These are phyloP conservation scores for Drosophila maculinotata DNA, from an alignment of 2,888 invertebrate genomes.

Conservation along the genomic window DNA sequence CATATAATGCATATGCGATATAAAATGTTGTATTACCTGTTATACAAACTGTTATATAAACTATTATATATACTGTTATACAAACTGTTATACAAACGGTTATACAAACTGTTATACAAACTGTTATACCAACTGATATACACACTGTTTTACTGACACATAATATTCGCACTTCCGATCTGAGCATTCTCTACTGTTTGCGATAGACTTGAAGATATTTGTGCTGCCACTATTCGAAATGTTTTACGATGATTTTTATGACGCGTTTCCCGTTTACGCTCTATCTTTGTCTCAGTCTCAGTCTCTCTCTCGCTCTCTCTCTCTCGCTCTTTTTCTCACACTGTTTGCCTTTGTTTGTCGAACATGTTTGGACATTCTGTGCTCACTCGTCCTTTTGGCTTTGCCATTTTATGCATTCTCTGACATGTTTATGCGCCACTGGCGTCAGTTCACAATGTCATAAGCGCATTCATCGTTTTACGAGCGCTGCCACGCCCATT, in stretches of 20 bases:
- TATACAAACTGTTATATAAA: background rate
- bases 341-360: slow-evolving; percentile 29
- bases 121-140: background rate
- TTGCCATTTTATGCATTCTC: slow-evolving; percentile 63
- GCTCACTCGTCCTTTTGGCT: background rate
- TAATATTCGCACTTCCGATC: too few relatives aligned
- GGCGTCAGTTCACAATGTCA: slow-evolving; percentile 66
- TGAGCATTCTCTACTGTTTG: too few relatives aligned
- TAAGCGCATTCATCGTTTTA: slow-evolving; percentile 64
- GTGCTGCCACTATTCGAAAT: too few relatives aligned
- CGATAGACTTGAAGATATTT: too few relatives aligned
- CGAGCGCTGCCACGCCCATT: slow-evolving; percentile 43
- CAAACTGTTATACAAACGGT: slow-evolving; percentile 28
- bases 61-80: background rate
- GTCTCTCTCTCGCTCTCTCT: background rate
- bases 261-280: background rate
- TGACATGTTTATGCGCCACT: slow-evolving; percentile 66
- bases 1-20: too few relatives aligned
- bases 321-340: background rate
- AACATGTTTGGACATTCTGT: slow-evolving; percentile 38
- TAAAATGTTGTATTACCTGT: too few relatives aligned
- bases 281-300: background rate
- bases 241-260: slow-evolving; percentile 45
- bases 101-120: slow-evolving; percentile 10
- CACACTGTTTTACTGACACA: too few relatives aligned